A percentile compares a stretch with the other conserved stretches of the same genome.
Conservation (phyloP, 2,888 invertebrate species). For the Tenodera sinensis region DNA sequence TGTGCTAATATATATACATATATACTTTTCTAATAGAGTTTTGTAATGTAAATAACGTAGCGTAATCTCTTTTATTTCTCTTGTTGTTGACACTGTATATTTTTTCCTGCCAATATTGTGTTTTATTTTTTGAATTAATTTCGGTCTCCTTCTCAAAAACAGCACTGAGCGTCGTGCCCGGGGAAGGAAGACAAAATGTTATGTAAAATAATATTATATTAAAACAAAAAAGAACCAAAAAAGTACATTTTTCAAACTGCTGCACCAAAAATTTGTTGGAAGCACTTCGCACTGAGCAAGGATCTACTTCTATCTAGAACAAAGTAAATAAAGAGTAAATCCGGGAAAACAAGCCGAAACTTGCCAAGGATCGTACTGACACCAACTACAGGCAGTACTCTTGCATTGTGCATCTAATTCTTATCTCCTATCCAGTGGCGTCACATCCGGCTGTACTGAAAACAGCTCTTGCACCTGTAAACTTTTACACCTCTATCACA, state of each 20-base stretch:
- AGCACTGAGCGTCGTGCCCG: conserved; percentile 52
- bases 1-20: conserved; percentile 4
- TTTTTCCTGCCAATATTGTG: conserved; percentile 28
- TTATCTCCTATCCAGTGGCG: conserved; percentile 18
- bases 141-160: conserved; percentile 39
- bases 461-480: neutral
- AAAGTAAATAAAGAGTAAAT: conserved; percentile 21
- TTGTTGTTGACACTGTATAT: conserved; percentile 27
- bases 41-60: conserved; percentile 25
- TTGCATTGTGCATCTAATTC: conserved; percentile 34
- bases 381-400: conserved; percentile 28
- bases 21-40: conserved; percentile 9
- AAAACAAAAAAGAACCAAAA: conserved; percentile 20
- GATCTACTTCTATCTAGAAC: conserved; percentile 11
- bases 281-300: conserved; percentile 29
- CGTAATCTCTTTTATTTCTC: conserved; percentile 13
- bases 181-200: conserved; percentile 41
- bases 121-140: conserved; percentile 31
- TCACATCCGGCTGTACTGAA: neutral
- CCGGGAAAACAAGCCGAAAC: conserved; percentile 34
- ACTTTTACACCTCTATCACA: neutral
- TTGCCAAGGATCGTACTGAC: conserved; percentile 29
- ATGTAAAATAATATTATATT: conserved; percentile 19
- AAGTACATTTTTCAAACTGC: conserved; percentile 27
- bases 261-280: conserved; percentile 31